Conservation (phyloP, 1,140 invertebrate genomes). For the Acarapis woodi region DNA sequence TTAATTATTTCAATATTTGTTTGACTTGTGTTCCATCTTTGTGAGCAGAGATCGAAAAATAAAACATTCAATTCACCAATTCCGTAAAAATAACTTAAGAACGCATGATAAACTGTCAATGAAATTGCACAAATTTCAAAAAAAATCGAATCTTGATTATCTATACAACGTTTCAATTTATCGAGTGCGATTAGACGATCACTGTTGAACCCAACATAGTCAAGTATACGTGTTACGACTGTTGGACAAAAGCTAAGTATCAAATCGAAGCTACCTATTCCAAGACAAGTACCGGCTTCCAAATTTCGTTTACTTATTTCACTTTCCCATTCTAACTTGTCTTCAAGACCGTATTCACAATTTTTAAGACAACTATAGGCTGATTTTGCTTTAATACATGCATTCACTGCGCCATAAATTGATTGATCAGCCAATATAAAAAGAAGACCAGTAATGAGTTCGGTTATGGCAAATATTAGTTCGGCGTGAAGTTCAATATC, state of each 20-base stretch:
- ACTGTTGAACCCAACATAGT: slow-evolving; percentile 80
- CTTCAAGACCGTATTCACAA: slow-evolving; percentile 28
- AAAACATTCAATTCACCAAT: neutral
- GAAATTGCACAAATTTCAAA: neutral
- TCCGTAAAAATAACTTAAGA: neutral
- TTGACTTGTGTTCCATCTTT: neutral
- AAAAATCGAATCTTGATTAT: slow-evolving; percentile 8
- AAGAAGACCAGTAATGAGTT: slow-evolving; percentile 56
- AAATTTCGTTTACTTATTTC: slow-evolving; percentile 35
- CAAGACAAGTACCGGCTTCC: slow-evolving; percentile 68
- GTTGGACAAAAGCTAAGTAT: slow-evolving; percentile 66
- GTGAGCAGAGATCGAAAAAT: neutral
- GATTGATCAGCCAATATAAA: slow-evolving; percentile 85
- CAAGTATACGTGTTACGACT: slow-evolving; percentile 50
- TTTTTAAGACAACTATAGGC: slow-evolving; percentile 28
- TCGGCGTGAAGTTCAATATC: slow-evolving; percentile 74
- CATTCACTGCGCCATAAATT: slow-evolving; percentile 65
- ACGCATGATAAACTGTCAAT: neutral
- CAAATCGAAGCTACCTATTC: slow-evolving; percentile 72
- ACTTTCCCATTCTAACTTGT: slow-evolving; percentile 30
- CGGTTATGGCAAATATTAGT: slow-evolving; percentile 64
- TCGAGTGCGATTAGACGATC: slow-evolving; percentile 46
- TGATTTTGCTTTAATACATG: slow-evolving; percentile 22
- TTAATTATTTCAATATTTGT: neutral
- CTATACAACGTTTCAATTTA: slow-evolving; percentile 38